These are phyloP conservation scores for Thoracochromis brauschi DNA, from an alignment of 2,113 vertebrate species.

Conservation along the genomic window DNA sequence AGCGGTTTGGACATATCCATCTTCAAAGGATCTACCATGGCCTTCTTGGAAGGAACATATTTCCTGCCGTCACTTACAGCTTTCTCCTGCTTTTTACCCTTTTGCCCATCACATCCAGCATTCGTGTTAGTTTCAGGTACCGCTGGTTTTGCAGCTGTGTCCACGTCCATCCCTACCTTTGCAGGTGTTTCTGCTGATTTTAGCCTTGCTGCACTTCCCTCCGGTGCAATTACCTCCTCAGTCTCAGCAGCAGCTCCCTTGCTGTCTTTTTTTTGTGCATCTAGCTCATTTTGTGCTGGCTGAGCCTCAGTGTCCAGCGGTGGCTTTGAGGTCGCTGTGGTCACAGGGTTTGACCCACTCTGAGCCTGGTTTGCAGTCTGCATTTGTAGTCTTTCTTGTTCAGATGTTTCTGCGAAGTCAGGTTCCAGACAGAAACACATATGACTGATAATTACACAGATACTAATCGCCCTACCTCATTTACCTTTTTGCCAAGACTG, in stretches of 20 bases:
- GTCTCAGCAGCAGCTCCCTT: neutral
- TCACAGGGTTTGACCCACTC: neutral
- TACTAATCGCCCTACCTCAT: neutral
- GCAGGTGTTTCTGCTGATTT: neutral
- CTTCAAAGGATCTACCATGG: conserved; percentile 69
- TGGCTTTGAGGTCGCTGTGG: neutral
- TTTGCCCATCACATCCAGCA: neutral
- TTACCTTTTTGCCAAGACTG: neutral
- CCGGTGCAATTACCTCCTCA: neutral
- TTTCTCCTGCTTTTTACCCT: conserved; percentile 19
- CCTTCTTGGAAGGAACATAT: conserved; percentile 66
- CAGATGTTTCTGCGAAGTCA: neutral
- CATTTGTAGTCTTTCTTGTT: conserved; percentile 3
- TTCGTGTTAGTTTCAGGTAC: neutral
- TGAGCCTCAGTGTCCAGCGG: neutral
- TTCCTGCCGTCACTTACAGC: conserved; percentile 20
- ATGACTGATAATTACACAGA: neutral
- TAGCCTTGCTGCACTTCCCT: neutral
- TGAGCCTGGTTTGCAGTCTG: conserved; percentile 15
- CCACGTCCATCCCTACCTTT: neutral
- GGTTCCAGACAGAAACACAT: neutral
- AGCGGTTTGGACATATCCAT: conserved; percentile 65
- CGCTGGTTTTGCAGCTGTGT: neutral
- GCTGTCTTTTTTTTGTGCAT: neutral
- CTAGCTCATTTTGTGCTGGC: neutral